A percentile compares a stretch with the other conserved stretches of the same genome.
Conservation (phyloP, 2,888 invertebrate genomes). For the Crioceris asparagi region DNA sequence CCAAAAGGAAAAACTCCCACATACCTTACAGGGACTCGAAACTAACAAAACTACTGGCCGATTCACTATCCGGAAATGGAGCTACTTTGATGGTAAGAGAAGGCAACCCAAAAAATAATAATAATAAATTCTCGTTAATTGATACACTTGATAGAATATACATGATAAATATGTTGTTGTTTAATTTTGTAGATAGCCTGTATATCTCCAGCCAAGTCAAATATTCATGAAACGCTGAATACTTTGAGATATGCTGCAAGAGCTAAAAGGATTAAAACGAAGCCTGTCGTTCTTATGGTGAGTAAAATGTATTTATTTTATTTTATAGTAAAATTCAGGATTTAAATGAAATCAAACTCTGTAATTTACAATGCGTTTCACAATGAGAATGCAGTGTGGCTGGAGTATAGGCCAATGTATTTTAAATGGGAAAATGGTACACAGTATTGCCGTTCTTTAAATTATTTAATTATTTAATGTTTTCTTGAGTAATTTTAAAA, state of each 20-base stretch:
- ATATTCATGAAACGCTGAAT: conserved; percentile 78
- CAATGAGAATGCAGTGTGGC: too few relatives aligned
- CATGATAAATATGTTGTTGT: too few relatives aligned
- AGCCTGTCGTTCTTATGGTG: conserved; percentile 90
- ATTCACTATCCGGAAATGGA: conserved; percentile 88
- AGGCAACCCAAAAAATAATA: background rate
- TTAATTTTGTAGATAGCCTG: conserved; percentile 72
- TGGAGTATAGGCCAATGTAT: too few relatives aligned
- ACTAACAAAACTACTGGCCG: conserved; percentile 83
- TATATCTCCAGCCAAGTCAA: conserved; percentile 80
- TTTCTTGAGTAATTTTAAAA: too few relatives aligned
- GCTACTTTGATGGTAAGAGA: conserved; percentile 79
- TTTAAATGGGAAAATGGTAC: too few relatives aligned
- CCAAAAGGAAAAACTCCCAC: conserved; percentile 67
- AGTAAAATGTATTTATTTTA: conserved; percentile 30
- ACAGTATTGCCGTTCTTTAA: too few relatives aligned
- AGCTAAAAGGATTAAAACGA: conserved; percentile 85
- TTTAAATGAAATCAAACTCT: too few relatives aligned
- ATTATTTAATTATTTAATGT: background rate
- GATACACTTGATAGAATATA: background rate
- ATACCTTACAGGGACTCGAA: conserved; percentile 93
- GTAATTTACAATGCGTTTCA: too few relatives aligned
- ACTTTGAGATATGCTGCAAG: conserved; percentile 86
- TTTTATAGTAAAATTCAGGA: too few relatives aligned
- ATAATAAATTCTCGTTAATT: background rate